These are phyloP conservation scores for Galbula dea DNA, from an alignment of 2,113 vertebrate species.

Conservation along the genomic window DNA sequence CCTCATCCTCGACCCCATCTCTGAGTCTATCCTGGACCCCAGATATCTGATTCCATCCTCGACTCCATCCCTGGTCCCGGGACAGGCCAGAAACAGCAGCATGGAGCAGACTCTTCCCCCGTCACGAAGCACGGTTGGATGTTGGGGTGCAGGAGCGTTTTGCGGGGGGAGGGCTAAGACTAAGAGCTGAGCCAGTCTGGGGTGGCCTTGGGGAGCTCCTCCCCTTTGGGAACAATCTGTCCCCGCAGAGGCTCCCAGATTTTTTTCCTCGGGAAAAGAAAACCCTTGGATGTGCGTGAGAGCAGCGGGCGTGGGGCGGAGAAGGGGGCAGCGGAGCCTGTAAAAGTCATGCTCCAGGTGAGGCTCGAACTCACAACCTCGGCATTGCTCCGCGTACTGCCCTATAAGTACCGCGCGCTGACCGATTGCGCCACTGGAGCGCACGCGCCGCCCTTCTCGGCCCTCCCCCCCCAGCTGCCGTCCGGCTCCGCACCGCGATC, in stretches of 20 bases:
- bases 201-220: too few species aligned
- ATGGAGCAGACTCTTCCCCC: background rate
- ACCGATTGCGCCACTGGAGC: slow-evolving; percentile 99
- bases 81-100: background rate
- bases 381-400: slow-evolving; percentile 88
- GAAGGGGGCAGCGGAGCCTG: too few species aligned
- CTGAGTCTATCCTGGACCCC: background rate
- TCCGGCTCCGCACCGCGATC: too few species aligned
- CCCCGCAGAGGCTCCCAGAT: too few species aligned
- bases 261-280: background rate
- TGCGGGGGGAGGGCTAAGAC: too few species aligned
- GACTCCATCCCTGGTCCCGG: background rate
- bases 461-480: too few species aligned
- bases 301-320: too few species aligned
- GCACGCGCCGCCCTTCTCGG: too few species aligned
- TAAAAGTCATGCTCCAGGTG: slow-evolving; percentile 89
- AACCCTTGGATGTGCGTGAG: background rate
- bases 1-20: rapidly evolving
- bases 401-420: slow-evolving; percentile 99
- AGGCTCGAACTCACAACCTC: slow-evolving; percentile 99
- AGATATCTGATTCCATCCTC: rapidly evolving
- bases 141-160: background rate
- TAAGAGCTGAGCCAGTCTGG: too few species aligned
- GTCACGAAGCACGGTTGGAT: too few species aligned
- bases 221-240: too few species aligned